Conservation (phyloP, 2,888 invertebrate genomes). For the Teinopalpus imperialis region DNA sequence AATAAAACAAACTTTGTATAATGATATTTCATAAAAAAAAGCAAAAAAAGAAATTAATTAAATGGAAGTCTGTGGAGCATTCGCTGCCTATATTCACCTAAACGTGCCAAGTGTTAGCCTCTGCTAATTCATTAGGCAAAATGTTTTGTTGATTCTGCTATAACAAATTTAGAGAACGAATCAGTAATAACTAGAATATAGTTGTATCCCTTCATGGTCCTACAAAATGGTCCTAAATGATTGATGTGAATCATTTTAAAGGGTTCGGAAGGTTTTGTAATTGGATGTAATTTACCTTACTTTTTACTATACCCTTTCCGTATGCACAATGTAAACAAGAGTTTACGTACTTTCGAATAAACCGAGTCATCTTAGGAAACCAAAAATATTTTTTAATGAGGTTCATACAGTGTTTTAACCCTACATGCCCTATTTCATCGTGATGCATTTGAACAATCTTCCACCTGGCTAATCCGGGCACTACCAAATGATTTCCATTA, state of each 20-base stretch:
- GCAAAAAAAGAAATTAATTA: too few relatives aligned
- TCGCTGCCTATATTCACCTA: too few relatives aligned
- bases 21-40: too few relatives aligned
- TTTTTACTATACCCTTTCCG: conserved; percentile 36
- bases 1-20: too few relatives aligned
- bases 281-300: conserved; percentile 32
- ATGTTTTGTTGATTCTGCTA: conserved; percentile 31
- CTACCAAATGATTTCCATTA: conserved; percentile 21
- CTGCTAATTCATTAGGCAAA: too few relatives aligned
- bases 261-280: conserved; percentile 32
- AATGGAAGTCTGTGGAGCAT: too few relatives aligned
- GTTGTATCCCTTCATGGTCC: conserved; percentile 29
- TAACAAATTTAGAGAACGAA: conserved; percentile 28
- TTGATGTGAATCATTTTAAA: conserved; percentile 33
- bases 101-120: too few relatives aligned
- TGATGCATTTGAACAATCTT: conserved; percentile 30
- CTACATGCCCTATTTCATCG: conserved; percentile 22
- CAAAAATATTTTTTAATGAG: conserved; percentile 27
- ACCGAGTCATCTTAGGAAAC: conserved; percentile 26
- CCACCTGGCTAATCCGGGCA: conserved; percentile 28
- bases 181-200: conserved; percentile 35
- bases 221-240: conserved; percentile 35
- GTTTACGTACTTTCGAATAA: conserved; percentile 36
- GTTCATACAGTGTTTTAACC: conserved; percentile 1
- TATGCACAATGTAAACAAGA: conserved; percentile 41